Percentiles rank a stretch among this genome's conserved stretches.
Conservation (phyloP, 2,113 vertebrate genomes). For the Neolamprologus longior region DNA sequence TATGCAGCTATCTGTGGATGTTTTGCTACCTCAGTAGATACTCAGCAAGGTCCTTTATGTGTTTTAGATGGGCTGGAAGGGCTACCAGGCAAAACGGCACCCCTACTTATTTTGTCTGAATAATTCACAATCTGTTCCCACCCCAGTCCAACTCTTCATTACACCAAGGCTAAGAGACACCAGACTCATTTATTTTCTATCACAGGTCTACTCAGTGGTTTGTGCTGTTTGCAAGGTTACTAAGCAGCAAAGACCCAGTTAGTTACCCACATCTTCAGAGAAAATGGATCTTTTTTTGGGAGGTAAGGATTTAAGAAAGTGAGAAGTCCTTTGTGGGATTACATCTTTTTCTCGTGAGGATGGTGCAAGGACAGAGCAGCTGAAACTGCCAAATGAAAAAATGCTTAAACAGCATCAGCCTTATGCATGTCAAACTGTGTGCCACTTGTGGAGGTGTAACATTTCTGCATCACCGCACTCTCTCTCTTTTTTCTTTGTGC, state of each 20-base stretch:
- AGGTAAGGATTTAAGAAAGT: neutral
- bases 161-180: neutral
- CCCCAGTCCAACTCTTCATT: neutral
- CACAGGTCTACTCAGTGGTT: neutral
- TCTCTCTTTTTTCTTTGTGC: neutral
- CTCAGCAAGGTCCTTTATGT: neutral
- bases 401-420: neutral
- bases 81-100: neutral
- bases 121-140: neutral
- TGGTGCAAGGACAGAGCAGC: neutral
- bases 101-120: neutral
- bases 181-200: neutral
- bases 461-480: neutral
- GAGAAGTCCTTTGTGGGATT: neutral
- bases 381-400: neutral
- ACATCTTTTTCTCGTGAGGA: neutral
- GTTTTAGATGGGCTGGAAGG: neutral
- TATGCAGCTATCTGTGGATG: neutral
- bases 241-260: neutral
- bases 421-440: neutral
- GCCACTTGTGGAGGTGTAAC: neutral
- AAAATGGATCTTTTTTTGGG: neutral
- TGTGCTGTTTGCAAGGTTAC: neutral
- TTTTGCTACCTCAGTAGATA: neutral
- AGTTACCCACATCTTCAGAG: neutral